phyloP scores from a whole-genome alignment of 2,888 invertebrate genomes.

The Cerastis leucographa region DNA sequence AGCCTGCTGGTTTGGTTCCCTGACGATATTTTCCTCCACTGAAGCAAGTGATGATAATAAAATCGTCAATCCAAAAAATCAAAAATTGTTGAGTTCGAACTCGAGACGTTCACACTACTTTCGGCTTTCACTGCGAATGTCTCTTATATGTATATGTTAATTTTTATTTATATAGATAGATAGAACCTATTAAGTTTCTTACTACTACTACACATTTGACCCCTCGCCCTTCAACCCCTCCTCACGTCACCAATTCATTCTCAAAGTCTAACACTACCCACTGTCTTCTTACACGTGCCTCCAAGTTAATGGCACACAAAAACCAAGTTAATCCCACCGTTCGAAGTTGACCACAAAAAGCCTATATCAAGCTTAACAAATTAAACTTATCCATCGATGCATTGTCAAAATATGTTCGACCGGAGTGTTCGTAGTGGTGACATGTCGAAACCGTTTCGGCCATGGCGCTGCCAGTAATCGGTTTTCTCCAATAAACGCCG shows the following conservation, averaged over 20 bases:
- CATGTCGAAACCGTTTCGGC: slow-evolving; percentile 88
- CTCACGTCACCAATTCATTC: slow-evolving; percentile 14
- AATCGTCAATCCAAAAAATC: neutral
- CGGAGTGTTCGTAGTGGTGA: slow-evolving; percentile 72
- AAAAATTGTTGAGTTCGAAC: neutral
- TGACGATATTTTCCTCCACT: neutral
- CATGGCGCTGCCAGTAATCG: slow-evolving; percentile 85
- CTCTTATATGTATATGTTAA: no score
- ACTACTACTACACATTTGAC: slow-evolving; percentile 1
- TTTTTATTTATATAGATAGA: neutral
- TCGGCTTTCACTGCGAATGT: neutral
- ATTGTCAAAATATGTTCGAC: slow-evolving; percentile 65
- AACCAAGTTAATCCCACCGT: slow-evolving; percentile 15
- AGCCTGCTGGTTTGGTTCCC: neutral
- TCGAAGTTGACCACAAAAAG: slow-evolving; percentile 23
- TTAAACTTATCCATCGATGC: slow-evolving; percentile 49
- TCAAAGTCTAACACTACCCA: slow-evolving; percentile 6
- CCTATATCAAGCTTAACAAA: slow-evolving; percentile 39
- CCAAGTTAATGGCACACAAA: slow-evolving; percentile 21
- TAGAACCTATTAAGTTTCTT: neutral
- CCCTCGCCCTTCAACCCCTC: neutral
- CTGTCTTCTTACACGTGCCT: slow-evolving; percentile 27
- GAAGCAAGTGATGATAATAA: neutral
- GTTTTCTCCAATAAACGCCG: slow-evolving; percentile 91
- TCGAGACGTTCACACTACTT: neutral